phyloP scores from a whole-genome alignment of 2,797 vertebrate genomes.

The Trachops cirrhosus region DNA sequence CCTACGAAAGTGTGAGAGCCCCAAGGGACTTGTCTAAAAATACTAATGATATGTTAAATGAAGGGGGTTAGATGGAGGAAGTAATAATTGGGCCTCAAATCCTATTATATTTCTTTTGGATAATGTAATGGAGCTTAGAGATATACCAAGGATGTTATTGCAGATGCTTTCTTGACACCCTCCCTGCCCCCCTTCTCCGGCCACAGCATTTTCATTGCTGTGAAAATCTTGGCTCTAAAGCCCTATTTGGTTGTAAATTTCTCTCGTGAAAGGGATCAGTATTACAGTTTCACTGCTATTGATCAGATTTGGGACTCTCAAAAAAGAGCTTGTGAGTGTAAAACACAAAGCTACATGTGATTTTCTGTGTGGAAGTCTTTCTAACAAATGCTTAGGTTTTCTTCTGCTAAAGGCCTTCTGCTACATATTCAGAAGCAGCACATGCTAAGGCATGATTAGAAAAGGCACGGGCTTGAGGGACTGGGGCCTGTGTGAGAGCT shows the following conservation, averaged over 20 bases:
- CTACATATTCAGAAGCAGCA: background rate
- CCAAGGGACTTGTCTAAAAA: slow-evolving; percentile 73
- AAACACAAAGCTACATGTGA: background rate
- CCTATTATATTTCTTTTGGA: slow-evolving; percentile 83
- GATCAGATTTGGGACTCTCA: slow-evolving; percentile 27
- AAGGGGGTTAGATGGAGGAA: slow-evolving; percentile 76
- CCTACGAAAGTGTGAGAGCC: slow-evolving; percentile 64
- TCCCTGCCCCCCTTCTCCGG: background rate
- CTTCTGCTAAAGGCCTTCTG: background rate
- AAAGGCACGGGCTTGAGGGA: background rate
- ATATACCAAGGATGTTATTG: slow-evolving; percentile 82
- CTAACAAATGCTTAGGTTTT: background rate
- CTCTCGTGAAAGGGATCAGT: slow-evolving; percentile 48
- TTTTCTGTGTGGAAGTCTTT: background rate
- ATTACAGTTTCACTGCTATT: background rate
- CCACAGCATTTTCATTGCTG: slow-evolving; percentile 35
- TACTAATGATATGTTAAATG: slow-evolving; percentile 75
- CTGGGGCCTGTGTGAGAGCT: too few species aligned
- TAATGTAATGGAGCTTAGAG: slow-evolving; percentile 80
- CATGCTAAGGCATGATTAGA: background rate
- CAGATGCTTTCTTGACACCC: slow-evolving; percentile 36
- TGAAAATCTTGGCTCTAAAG: slow-evolving; percentile 27
- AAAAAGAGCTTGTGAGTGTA: slow-evolving; percentile 48
- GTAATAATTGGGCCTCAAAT: slow-evolving; percentile 76
- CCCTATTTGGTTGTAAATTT: slow-evolving; percentile 50